These are phyloP conservation scores for Drosophila eohydei DNA, from an alignment of 2,888 invertebrate genomes.

Conservation along the genomic window DNA sequence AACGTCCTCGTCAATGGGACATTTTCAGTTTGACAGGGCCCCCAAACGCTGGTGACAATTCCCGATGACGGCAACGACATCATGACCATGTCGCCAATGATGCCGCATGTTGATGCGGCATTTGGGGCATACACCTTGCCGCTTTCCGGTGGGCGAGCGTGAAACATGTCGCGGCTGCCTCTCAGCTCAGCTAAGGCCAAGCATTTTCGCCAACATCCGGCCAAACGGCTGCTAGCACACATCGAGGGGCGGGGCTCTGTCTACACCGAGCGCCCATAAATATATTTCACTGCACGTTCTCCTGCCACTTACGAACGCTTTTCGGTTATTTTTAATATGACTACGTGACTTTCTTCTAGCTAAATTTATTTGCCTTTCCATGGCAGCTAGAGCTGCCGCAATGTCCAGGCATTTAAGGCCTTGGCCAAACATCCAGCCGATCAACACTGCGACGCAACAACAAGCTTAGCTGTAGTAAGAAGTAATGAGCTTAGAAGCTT, in stretches of 20 bases:
- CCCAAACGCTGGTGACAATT: slow-evolving; percentile 48
- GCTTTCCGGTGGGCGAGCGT: slow-evolving; percentile 21
- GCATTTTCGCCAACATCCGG: slow-evolving; percentile 27
- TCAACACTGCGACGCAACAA: background rate
- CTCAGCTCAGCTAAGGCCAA: slow-evolving; percentile 39
- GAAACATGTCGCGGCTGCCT: slow-evolving; percentile 47
- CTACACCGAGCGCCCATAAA: slow-evolving; percentile 39
- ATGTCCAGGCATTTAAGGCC: background rate
- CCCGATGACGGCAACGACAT: slow-evolving; percentile 56
- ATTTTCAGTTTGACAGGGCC: slow-evolving; percentile 72
- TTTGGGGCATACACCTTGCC: slow-evolving; percentile 23
- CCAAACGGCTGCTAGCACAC: background rate
- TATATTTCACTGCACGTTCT: slow-evolving; percentile 76
- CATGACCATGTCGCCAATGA: slow-evolving; percentile 39
- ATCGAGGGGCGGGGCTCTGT: background rate
- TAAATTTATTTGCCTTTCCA: slow-evolving; percentile 42
- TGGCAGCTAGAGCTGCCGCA: slow-evolving; percentile 15
- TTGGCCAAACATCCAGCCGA: background rate
- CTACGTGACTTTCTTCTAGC: slow-evolving; percentile 70
- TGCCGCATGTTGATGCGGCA: slow-evolving; percentile 16
- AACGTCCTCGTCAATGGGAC: slow-evolving; percentile 69
- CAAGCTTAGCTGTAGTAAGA: background rate
- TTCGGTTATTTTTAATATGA: slow-evolving; percentile 77
- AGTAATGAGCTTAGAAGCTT: background rate
- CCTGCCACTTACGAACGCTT: slow-evolving; percentile 75